phyloP scores from a whole-genome alignment of 1,140 invertebrate species.

The Thaumetopoea pityocampa region DNA sequence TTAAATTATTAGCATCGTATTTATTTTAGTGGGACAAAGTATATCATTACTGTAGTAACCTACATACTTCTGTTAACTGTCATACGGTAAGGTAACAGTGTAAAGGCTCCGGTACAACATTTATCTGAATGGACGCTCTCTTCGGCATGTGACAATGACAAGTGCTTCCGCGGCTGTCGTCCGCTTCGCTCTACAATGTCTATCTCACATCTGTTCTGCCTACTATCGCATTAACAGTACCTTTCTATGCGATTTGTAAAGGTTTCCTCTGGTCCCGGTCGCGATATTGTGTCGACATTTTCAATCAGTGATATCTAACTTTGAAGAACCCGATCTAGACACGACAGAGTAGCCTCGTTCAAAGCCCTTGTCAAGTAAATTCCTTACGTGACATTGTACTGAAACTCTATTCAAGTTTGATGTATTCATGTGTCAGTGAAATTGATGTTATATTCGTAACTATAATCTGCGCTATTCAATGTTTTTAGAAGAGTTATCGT shows the following conservation, averaged over 20 bases:
- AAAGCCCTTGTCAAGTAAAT: no score
- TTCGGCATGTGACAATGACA: conserved; percentile 52
- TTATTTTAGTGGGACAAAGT: no score
- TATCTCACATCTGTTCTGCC: conserved; percentile 40
- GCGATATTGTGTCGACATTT: conserved; percentile 41
- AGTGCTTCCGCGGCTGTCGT: conserved; percentile 60
- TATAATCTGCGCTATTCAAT: no score
- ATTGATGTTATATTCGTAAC: no score
- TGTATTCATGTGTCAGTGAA: no score
- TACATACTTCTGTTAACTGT: conserved; percentile 8
- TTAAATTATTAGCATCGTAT: no score
- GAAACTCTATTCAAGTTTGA: no score
- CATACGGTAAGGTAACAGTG: neutral
- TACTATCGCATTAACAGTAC: conserved; percentile 51
- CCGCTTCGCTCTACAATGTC: conserved; percentile 52
- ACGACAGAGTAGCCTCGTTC: no score
- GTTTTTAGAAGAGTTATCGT: no score
- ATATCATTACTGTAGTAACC: no score
- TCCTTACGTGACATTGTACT: no score
- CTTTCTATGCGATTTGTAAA: conserved; percentile 60
- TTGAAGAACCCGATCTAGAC: no score
- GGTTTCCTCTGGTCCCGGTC: conserved; percentile 47
- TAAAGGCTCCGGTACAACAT: conserved; percentile 26
- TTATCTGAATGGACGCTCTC: conserved; percentile 36
- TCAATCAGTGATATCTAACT: conserved; percentile 23